phyloP scores from a whole-genome alignment of 2,113 vertebrate genomes.

The Brachypteracias leptosomus region DNA sequence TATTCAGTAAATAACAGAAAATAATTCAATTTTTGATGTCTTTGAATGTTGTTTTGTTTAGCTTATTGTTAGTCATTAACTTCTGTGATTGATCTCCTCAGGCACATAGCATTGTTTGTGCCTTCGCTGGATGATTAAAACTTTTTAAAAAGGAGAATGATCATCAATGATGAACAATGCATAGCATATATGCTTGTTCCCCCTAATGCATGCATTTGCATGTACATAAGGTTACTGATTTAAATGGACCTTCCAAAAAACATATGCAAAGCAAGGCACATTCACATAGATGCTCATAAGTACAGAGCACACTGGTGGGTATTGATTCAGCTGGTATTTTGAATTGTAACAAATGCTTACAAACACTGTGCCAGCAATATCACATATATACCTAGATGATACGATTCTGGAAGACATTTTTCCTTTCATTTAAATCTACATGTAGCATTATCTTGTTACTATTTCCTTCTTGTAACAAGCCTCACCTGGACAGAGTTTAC shows the following conservation, averaged over 20 bases:
- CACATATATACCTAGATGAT: background rate
- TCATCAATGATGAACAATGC: background rate
- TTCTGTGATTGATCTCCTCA: background rate
- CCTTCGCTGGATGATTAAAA: background rate
- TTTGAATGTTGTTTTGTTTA: background rate
- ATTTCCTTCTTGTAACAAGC: background rate
- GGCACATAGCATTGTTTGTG: background rate
- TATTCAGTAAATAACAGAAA: background rate
- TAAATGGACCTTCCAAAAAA: background rate
- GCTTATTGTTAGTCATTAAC: background rate
- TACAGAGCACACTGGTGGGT: background rate
- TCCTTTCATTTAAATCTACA: background rate
- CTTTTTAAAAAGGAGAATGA: background rate
- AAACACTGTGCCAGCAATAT: background rate
- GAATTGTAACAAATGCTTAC: background rate
- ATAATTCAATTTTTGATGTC: background rate
- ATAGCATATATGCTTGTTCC: background rate
- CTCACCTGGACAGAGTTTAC: background rate
- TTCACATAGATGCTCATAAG: background rate
- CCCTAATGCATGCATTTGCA: background rate
- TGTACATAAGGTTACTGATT: background rate
- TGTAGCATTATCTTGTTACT: background rate
- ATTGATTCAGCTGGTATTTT: background rate
- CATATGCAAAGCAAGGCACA: background rate
- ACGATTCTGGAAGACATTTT: background rate